Evolutionary conservation across 2,888 invertebrate species (phyloP).

Genomic region (Aspidapion aeneum): DNA sequence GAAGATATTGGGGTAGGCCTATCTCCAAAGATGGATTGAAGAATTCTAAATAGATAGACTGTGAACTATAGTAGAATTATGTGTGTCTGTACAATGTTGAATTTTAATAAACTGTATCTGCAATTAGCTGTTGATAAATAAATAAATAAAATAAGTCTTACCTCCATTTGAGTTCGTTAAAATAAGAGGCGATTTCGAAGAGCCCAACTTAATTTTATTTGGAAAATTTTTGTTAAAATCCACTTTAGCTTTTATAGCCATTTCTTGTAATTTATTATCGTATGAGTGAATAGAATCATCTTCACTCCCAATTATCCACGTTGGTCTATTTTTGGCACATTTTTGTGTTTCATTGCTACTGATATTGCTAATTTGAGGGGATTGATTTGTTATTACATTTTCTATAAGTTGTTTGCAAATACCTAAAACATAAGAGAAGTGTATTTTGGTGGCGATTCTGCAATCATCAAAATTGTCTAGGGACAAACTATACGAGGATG

Average conservation of each 20-base stretch:
- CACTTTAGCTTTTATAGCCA: slow-evolving; percentile 44
- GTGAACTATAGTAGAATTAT: too few species aligned
- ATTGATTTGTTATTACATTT: slow-evolving; percentile 28
- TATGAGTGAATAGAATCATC: slow-evolving; percentile 49
- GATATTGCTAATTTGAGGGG: slow-evolving; percentile 34
- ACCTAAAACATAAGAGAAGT: slow-evolving; percentile 25
- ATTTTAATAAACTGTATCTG: too few species aligned
- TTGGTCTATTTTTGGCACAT: slow-evolving; percentile 46
- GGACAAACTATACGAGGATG: too few species aligned
- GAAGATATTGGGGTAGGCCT: too few species aligned
- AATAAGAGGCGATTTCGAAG: slow-evolving; percentile 35
- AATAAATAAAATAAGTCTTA: neutral
- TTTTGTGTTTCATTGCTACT: slow-evolving; percentile 30
- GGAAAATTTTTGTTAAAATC: slow-evolving; percentile 42
- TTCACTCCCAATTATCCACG: slow-evolving; percentile 57
- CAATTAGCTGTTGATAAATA: too few species aligned
- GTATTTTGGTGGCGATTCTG: too few species aligned
- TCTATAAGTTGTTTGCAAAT: slow-evolving; percentile 29
- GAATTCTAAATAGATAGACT: too few species aligned
- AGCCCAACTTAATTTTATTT: slow-evolving; percentile 30
- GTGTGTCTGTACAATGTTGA: too few species aligned
- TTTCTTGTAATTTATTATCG: slow-evolving; percentile 55
- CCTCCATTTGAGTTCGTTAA: slow-evolving; percentile 34
- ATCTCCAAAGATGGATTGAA: too few species aligned
- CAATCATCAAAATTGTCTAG: too few species aligned